Evolutionary conservation across 2,797 vertebrate genomes (phyloP).

Genomic region (Selene dorsalis): DNA sequence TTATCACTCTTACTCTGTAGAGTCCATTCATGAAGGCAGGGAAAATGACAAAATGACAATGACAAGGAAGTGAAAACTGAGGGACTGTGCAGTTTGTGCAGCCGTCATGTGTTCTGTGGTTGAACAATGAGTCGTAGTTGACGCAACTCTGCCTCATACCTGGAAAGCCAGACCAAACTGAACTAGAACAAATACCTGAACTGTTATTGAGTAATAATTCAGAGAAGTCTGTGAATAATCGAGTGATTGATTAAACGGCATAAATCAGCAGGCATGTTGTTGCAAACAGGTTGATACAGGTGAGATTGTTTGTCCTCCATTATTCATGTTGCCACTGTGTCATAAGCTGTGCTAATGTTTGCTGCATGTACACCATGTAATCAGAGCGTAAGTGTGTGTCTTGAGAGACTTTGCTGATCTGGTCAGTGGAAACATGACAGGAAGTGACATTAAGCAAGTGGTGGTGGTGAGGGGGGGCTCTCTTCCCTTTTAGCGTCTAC

Average conservation of each 20-base stretch:
- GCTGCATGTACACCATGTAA: too few species aligned
- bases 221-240: neutral
- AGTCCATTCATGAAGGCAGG: neutral
- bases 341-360: neutral
- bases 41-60: neutral
- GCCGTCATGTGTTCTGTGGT: conserved; percentile 6
- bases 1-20: neutral
- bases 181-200: neutral
- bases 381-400: too few species aligned
- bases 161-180: neutral
- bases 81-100: neutral
- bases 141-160: neutral
- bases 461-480: too few species aligned
- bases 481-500: too few species aligned
- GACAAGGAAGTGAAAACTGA: conserved; percentile 35
- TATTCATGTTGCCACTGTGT: neutral
- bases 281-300: neutral
- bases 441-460: too few species aligned
- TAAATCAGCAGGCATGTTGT: neutral
- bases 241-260: too few species aligned
- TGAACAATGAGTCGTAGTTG: neutral
- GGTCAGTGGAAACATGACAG: too few species aligned
- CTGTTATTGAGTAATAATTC: neutral
- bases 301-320: neutral
- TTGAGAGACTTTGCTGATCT: too few species aligned